These are phyloP conservation scores for Lepus timidus DNA, from an alignment of 2,113 vertebrate species.

Conservation along the genomic window DNA sequence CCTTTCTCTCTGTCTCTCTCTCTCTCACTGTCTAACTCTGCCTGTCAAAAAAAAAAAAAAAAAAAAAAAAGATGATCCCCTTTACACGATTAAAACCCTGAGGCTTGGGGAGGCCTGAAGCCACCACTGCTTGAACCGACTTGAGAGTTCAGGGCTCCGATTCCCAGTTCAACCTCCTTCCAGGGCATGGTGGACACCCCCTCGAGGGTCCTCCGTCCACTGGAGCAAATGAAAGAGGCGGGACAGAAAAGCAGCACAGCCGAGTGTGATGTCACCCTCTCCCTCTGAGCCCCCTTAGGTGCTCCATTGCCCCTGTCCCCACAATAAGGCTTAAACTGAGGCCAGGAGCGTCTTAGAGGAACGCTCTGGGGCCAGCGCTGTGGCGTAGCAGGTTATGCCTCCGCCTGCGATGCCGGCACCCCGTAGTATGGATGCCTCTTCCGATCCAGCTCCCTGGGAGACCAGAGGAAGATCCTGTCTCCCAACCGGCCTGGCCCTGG, in stretches of 20 bases:
- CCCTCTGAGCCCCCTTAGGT: neutral
- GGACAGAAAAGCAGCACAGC: neutral
- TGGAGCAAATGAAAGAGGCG: too few species aligned
- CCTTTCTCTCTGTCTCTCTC: too few species aligned
- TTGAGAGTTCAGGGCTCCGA: neutral
- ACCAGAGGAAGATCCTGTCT: too few species aligned
- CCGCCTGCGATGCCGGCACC: too few species aligned
- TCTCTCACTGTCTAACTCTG: too few species aligned
- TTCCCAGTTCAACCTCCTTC: neutral
- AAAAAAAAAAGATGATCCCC: neutral
- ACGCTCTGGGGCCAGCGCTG: neutral
- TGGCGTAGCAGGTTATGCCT: too few species aligned
- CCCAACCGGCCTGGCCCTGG: too few species aligned
- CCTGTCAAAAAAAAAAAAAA: too few species aligned
- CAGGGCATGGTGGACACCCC: accelerated
- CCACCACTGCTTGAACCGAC: neutral
- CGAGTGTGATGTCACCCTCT: neutral
- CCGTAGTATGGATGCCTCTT: too few species aligned
- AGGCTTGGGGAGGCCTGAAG: neutral
- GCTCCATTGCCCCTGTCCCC: neutral
- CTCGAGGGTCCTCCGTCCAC: neutral
- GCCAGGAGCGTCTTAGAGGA: neutral
- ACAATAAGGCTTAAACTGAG: neutral
- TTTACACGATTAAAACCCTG: neutral
- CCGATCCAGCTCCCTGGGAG: too few species aligned